Base-by-base conservation (phyloP, 2,797 vertebrate genomes). In the Chaunax sp. region DNA sequence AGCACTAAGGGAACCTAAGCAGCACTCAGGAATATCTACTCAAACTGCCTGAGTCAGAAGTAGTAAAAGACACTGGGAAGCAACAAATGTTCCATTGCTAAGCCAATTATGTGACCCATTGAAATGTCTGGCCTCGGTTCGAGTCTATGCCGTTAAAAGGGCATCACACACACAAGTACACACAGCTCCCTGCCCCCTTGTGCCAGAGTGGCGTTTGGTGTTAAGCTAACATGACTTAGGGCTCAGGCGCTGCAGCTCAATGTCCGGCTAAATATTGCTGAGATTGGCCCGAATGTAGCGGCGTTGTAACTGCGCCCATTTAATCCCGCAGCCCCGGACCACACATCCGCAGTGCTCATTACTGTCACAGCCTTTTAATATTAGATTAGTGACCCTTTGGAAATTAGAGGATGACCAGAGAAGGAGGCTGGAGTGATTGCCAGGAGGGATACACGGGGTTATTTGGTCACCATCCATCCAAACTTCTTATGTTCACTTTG, bases 251-350 rank as follows among this genome's bases (percentile, higher is more conserved):
- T 83, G 84, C 82, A 75, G 85, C 90, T 94, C 93, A 94, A 92
- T 61, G 92, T 93, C 92, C 88, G 37, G 80, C 73, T 62, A 89
- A 93, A 92, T 93, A 94, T 94, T 90, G 88, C 88, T 45, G 77
- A 91, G 92, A 94, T 94, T 94, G 92, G 86, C 81, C 75, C 6
- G 60, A 68, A 81, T 85, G 91, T 92, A 76, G 92, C 92, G 90
- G 90, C 92, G 86, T 86, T 61, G 68, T 91, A 92, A 93, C 69
- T 82, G 87, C 67, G 55, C 69, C 83, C 80, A 75, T 92, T 91
- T 91, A 90, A 81, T 87, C 69, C 69, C 1, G 59, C 81, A 72
- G 67, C 81, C 75, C 57, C 37, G 58, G 75, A 71, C 79, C 60
- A 59, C 85, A 81, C 84, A 87, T 79, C 87, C 57, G 14, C 79